These are phyloP conservation scores for Botrylloides violaceus DNA, from an alignment of 23 tunicate genomes.

Conservation along the genomic window DNA sequence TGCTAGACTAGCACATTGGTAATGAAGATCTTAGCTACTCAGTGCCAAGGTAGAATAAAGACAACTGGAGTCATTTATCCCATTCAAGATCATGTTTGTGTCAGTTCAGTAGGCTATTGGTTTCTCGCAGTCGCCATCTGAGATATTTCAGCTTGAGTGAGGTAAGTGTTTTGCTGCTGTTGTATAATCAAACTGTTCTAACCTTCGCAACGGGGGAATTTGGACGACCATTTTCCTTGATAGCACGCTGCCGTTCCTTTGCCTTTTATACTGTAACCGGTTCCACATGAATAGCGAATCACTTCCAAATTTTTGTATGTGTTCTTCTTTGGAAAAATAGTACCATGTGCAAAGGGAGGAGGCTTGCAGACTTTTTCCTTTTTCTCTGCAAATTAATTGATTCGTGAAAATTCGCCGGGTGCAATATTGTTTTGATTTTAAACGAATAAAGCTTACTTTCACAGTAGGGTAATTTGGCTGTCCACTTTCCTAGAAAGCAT, in stretches of 20 bases:
- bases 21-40: no score
- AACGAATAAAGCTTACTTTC: background rate
- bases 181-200: no score
- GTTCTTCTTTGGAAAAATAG: background rate
- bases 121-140: no score
- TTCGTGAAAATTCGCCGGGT: background rate
- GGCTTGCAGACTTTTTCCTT: background rate
- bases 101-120: no score
- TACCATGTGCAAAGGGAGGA: background rate
- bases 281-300: background rate
- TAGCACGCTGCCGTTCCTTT: background rate
- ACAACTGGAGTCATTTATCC: no score
- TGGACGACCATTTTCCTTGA: background rate
- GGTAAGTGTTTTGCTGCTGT: no score
- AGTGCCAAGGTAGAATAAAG: no score
- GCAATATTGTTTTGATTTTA: background rate
- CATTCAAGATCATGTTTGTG: no score
- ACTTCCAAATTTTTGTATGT: background rate
- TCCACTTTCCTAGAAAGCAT: constrained; percentile 1
- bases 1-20: no score
- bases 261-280: background rate
- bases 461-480: background rate
- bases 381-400: background rate
- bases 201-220: constrained; percentile 5
- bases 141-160: no score